These are phyloP conservation scores for Synanceia verrucosa DNA, from an alignment of 2,797 vertebrate genomes.

Conservation along the genomic window DNA sequence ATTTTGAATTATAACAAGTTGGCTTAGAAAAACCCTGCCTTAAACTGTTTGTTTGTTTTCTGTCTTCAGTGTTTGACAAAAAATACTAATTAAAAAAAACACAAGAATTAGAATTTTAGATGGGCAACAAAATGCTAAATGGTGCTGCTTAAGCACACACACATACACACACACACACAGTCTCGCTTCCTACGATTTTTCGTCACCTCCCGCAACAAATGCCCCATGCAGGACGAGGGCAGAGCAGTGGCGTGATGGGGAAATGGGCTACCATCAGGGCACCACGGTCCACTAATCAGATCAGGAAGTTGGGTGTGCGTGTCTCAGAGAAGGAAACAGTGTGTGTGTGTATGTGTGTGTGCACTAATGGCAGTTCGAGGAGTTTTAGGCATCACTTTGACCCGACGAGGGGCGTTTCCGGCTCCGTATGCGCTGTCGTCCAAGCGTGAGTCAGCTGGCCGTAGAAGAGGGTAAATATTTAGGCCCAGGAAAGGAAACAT, in stretches of 20 bases:
- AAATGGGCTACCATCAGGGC: conserved; percentile 80
- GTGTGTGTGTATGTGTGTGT: conserved; percentile 20
- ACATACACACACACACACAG: conserved; percentile 53
- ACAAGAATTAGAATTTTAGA: not conserved
- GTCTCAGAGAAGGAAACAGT: conserved; percentile 39
- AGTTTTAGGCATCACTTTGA: conserved; percentile 49
- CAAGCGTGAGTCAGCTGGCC: conserved; percentile 78
- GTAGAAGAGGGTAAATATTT: conserved; percentile 81
- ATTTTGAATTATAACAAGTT: conserved; percentile 25
- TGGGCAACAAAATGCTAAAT: conserved; percentile 10
- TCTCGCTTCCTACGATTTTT: conserved; percentile 74
- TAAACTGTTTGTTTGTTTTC: conserved; percentile 9
- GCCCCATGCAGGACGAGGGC: conserved; percentile 54
- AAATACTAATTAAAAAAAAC: not conserved
- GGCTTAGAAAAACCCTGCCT: not conserved
- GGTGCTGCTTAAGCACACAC: conserved; percentile 31
- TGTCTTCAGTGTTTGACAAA: not conserved
- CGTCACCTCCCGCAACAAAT: conserved; percentile 69
- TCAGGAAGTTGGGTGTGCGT: conserved; percentile 77
- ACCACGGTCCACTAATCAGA: conserved; percentile 82
- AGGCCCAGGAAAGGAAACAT: conserved; percentile 74
- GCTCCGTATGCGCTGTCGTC: conserved; percentile 50
- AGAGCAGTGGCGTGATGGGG: conserved; percentile 75
- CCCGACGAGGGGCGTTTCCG: conserved; percentile 65
- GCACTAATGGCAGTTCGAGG: conserved; percentile 61